These are phyloP conservation scores for Chironomus tentans DNA, from an alignment of 2,888 invertebrate genomes.

Conservation along the genomic window DNA sequence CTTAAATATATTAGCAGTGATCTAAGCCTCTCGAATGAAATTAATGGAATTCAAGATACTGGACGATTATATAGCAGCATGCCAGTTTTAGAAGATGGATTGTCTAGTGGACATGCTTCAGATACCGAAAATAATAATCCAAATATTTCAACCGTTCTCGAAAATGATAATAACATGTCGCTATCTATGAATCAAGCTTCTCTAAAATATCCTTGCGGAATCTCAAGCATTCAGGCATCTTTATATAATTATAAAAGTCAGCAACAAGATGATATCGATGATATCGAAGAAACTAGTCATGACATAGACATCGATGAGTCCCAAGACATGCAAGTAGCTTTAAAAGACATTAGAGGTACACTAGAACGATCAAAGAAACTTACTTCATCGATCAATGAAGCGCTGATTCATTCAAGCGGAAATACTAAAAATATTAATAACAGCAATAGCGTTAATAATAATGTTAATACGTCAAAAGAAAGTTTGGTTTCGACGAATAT, in stretches of 20 bases:
- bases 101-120: conserved; percentile 88
- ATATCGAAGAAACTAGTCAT: not conserved
- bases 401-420: conserved; percentile 40
- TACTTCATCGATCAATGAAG: conserved; percentile 43
- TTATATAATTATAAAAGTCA: not conserved
- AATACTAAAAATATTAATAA: conserved; percentile 5
- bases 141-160: conserved; percentile 38
- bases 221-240: conserved; percentile 9
- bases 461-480: conserved; percentile 11
- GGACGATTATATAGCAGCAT: conserved; percentile 64
- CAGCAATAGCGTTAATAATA: not conserved
- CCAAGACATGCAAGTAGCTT: conserved; percentile 44
- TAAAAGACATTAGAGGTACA: conserved; percentile 66
- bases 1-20: conserved; percentile 57
- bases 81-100: conserved; percentile 88
- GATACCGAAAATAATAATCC: conserved; percentile 85
- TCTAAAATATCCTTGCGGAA: not conserved
- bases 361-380: conserved; percentile 59
- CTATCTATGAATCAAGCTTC: not conserved
- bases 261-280: not conserved
- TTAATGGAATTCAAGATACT: conserved; percentile 47
- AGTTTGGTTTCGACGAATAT: not conserved
- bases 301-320: not conserved
- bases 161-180: conserved; percentile 6
- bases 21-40: conserved; percentile 41